phyloP scores from a whole-genome alignment of 2,888 invertebrate species.

The Crepidodera aurea region DNA sequence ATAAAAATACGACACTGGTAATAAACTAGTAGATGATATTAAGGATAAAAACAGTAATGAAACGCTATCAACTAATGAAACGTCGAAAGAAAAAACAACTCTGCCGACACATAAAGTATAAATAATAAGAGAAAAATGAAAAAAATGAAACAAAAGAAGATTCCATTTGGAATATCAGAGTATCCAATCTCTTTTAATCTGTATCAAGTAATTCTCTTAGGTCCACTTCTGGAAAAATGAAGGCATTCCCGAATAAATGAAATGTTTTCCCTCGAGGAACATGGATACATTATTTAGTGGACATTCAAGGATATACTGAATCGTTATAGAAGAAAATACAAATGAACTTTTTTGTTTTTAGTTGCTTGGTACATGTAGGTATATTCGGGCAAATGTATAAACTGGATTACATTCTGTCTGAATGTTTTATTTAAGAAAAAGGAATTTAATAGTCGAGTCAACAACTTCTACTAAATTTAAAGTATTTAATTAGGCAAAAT shows the following conservation, averaged over 20 bases:
- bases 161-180: conserved; percentile 58
- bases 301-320: conserved; percentile 46
- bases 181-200: conserved; percentile 63
- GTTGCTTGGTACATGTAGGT: conserved; percentile 11
- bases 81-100: conserved; percentile 13
- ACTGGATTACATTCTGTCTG: conserved; percentile 22
- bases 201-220: conserved; percentile 61
- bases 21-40: conserved; percentile 3
- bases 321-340: conserved; percentile 39
- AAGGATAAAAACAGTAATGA: no score
- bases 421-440: conserved; percentile 9
- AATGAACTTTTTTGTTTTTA: conserved; percentile 34
- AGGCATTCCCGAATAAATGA: conserved; percentile 62
- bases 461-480: no score
- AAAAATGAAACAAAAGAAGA: conserved; percentile 54
- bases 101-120: conserved; percentile 45
- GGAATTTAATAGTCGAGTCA: conserved; percentile 8
- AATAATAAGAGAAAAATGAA: conserved; percentile 42
- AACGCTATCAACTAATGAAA: conserved; percentile 15
- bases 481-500: no score
- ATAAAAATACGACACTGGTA: no score
- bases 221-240: conserved; percentile 62
- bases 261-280: conserved; percentile 57
- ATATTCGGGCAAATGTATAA: conserved; percentile 6
- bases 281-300: conserved; percentile 59